Base-by-base conservation (phyloP, 53 echinoderm and acorn worm genomes). In the Henricia sp. region DNA sequence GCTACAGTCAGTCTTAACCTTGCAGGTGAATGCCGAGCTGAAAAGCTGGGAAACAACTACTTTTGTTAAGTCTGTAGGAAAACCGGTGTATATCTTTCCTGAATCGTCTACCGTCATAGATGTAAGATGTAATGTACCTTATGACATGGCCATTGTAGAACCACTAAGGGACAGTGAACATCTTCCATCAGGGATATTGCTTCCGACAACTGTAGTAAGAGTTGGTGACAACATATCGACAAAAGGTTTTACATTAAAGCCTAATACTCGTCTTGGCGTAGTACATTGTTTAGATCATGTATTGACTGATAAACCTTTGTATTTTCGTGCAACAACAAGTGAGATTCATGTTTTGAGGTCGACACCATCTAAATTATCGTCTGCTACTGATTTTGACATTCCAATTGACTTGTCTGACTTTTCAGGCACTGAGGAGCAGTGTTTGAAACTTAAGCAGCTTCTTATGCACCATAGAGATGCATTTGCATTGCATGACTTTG, bases 191-290 rank as follows among this genome's bases (percentile, higher is more conserved):
- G n/a, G n/a, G n/a, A n/a, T n/a, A n/a, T n/a, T n/a, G n/a, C n/a
- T n/a, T n/a, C n/a, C n/a, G n/a, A n/a, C n/a, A n/a, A n/a, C n/a
- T n/a, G n/a, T n/a, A n/a, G n/a, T n/a, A n/a, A n/a, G n/a, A n/a
- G n/a, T n/a, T n/a, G n/a, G n/a, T n/a, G n/a, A n/a, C 28, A 75
- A 75, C 17, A 8, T 75, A 5, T 75, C 75, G 26, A 19, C 57
- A 1, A 24, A 23, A n/a, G 75, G 75, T 2, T 55, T 75, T 40
- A 21, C 40, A 10, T 23, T 75, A 20, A 5, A 19, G 5, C 53
- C 14, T 4, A 74, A 33, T 14, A 75, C 57, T 3, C 38, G 27
- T 16, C 0, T 75, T 19, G 55, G 58, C 17, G 39, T 39, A 1
- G 40, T 75, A 3, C 10, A 32, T 11, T 38, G 11, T 14, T 37